phyloP scores from a whole-genome alignment of 1,140 invertebrate species.

The Nebria ingens region DNA sequence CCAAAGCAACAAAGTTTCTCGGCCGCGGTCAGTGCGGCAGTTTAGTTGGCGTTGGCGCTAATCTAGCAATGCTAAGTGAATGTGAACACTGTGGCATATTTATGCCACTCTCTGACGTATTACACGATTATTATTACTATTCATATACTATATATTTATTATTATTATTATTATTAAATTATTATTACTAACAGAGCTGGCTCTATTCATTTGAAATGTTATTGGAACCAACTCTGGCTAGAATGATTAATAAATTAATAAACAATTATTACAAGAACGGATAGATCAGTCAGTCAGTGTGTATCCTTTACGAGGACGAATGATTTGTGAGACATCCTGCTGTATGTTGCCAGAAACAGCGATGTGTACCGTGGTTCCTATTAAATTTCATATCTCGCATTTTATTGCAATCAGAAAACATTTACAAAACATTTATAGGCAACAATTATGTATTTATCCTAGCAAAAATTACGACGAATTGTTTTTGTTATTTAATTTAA shows the following conservation, averaged over 20 bases:
- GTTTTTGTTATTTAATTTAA: no score
- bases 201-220: no score
- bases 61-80: constrained; percentile 32
- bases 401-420: constrained; percentile 11
- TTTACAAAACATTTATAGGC: no score
- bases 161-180: constrained; percentile 23
- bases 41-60: no score
- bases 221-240: no score
- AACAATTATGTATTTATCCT: no score
- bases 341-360: constrained; percentile 1
- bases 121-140: constrained; percentile 39
- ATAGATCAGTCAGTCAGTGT: constrained; percentile 26
- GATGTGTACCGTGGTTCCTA: constrained; percentile 31
- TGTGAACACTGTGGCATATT: constrained; percentile 27
- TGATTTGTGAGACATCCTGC: not conserved
- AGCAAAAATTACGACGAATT: no score
- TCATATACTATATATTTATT: constrained; percentile 29
- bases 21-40: no score
- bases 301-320: not conserved
- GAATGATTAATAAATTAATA: no score
- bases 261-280: constrained; percentile 14
- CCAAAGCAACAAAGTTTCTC: no score
- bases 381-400: constrained; percentile 31
- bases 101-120: constrained; percentile 27
- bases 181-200: constrained; percentile 31